Evolutionary conservation across 2,888 invertebrate genomes (phyloP).

Genomic region (Germaria angustata): DNA sequence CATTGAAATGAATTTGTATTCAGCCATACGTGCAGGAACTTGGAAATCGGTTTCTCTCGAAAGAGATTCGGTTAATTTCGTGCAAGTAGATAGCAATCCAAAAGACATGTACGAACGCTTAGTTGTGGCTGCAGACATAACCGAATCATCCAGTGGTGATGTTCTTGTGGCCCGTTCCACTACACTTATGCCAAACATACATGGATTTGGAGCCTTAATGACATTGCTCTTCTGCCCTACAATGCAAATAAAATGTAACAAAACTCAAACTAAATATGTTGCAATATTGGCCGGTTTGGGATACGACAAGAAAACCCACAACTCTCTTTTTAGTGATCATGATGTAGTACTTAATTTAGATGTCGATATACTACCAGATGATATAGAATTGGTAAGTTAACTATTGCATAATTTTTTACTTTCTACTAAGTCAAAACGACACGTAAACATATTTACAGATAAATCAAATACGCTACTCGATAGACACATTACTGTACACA

Average conservation of each 20-base stretch:
- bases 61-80: conserved; percentile 90
- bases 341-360: conserved; percentile 92
- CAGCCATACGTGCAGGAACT: conserved; percentile 83
- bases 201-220: conserved; percentile 89
- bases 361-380: conserved; percentile 84
- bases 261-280: conserved; percentile 84
- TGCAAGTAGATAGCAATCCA: conserved; percentile 90
- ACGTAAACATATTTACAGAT: conserved; percentile 81
- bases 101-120: conserved; percentile 81
- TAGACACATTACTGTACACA: conserved; percentile 84
- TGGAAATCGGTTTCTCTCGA: conserved; percentile 85
- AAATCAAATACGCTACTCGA: conserved; percentile 86
- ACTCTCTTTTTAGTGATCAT: conserved; percentile 88
- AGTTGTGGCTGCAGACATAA: conserved; percentile 84
- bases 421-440: background rate
- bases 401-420: background rate
- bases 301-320: conserved; percentile 81
- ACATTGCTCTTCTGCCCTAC: conserved; percentile 90
- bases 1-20: conserved; percentile 86
- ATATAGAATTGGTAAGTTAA: conserved; percentile 83
- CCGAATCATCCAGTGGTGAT: conserved; percentile 81
- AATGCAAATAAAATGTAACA: conserved; percentile 88
- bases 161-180: conserved; percentile 87
- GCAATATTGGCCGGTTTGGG: conserved; percentile 94
- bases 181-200: conserved; percentile 93